phyloP scores from a whole-genome alignment of 2,888 invertebrate genomes.

The Rhaphigaster nebulosa region DNA sequence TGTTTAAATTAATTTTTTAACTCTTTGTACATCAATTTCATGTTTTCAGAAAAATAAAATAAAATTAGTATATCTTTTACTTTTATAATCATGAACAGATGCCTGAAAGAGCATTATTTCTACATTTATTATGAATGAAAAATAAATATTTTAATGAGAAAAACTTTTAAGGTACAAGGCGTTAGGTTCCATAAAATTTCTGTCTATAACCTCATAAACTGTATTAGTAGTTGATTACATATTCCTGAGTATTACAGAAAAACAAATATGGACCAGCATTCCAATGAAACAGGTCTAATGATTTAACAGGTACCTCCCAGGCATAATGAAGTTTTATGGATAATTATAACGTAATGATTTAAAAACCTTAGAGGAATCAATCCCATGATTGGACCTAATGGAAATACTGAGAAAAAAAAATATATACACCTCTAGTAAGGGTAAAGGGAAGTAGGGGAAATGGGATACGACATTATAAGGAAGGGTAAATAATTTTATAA shows the following conservation, averaged over 20 bases:
- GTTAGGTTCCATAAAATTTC: conserved; percentile 16
- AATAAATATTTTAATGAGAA: background rate
- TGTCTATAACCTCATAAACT: background rate
- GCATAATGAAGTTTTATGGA: too few species aligned
- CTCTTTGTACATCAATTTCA: background rate
- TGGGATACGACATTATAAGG: background rate
- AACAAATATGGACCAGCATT: background rate
- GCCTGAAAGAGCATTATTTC: background rate
- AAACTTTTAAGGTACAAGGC: conserved; percentile 27
- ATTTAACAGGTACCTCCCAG: background rate
- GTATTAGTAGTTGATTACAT: background rate
- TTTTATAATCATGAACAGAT: background rate
- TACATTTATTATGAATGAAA: background rate
- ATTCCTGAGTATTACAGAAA: background rate
- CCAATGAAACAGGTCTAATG: background rate
- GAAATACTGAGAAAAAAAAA: too few species aligned
- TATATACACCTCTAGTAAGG: too few species aligned
- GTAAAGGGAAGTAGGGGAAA: background rate
- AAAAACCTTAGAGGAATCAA: too few species aligned
- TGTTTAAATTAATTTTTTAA: background rate
- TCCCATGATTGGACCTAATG: too few species aligned
- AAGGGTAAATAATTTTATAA: background rate
- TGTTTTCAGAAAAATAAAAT: background rate
- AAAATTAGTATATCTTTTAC: background rate
- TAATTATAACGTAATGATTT: too few species aligned